Percentiles rank a stretch among this genome's conserved stretches.
Conservation (phyloP, 2,797 vertebrate species). For the Eulemur albifrons region DNA sequence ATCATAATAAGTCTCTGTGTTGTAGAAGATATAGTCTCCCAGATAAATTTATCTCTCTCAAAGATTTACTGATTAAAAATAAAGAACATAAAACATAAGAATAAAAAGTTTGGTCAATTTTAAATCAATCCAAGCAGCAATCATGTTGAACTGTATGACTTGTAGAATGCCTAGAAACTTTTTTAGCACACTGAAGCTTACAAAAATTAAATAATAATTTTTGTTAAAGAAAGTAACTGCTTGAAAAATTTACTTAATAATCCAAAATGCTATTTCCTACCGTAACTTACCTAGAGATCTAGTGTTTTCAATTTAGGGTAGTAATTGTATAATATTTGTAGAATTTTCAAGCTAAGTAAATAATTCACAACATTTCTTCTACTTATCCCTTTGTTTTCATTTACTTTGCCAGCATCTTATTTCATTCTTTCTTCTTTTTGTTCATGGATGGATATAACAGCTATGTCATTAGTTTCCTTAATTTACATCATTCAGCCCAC, state of each 20-base stretch:
- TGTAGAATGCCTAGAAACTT: background rate
- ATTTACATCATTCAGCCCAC: background rate
- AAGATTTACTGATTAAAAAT: background rate
- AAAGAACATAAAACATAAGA: background rate
- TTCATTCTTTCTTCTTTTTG: background rate
- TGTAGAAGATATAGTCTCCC: background rate
- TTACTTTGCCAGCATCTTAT: background rate
- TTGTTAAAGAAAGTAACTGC: background rate
- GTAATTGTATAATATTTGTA: background rate
- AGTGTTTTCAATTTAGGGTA: background rate
- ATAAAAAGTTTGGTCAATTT: background rate
- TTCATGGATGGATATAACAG: background rate
- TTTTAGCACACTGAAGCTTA: background rate
- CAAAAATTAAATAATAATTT: slow-evolving; percentile 2
- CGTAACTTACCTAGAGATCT: background rate
- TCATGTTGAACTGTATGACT: background rate
- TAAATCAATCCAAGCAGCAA: background rate
- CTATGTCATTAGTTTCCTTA: background rate
- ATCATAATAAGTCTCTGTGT: background rate
- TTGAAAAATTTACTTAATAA: slow-evolving; percentile 1
- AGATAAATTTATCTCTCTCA: slow-evolving; percentile 18
- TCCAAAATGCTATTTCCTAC: background rate
- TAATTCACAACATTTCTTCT: background rate
- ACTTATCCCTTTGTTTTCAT: background rate
- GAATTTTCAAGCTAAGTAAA: slow-evolving; percentile 5